Percentiles rank a stretch among this genome's conserved stretches.
phyloP scores from a whole-genome alignment of 1,140 invertebrate species.

The Sycophila sp. region DNA sequence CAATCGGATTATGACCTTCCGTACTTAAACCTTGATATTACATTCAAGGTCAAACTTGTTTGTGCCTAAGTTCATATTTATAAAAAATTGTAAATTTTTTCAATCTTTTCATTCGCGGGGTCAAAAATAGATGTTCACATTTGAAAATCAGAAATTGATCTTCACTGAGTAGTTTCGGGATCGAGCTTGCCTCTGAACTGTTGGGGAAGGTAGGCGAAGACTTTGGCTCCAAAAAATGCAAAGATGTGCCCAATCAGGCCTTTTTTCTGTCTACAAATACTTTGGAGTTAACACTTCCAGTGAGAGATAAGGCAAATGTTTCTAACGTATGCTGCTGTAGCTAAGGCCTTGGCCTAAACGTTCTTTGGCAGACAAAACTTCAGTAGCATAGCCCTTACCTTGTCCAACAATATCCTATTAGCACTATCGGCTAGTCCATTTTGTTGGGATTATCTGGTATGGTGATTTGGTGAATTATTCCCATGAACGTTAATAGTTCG shows the following conservation, averaged over 20 bases:
- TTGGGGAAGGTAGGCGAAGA: conserved; percentile 51
- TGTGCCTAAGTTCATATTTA: too few relatives aligned
- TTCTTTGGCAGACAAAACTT: conserved; percentile 41
- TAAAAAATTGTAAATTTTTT: too few relatives aligned
- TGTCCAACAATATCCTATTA: conserved; percentile 56
- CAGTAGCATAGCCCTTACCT: conserved; percentile 46
- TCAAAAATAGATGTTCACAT: too few relatives aligned
- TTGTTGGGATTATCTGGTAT: conserved; percentile 49
- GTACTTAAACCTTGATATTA: too few relatives aligned
- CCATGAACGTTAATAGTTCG: conserved; percentile 43
- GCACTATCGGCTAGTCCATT: conserved; percentile 50
- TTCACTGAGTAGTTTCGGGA: conserved; percentile 45
- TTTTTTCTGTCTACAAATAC: conserved; percentile 49
- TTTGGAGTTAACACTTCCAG: conserved; percentile 44
- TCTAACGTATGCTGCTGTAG: conserved; percentile 41
- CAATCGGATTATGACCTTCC: too few relatives aligned
- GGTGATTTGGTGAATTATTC: conserved; percentile 54
- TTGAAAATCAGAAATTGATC: too few relatives aligned
- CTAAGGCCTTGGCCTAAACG: conserved; percentile 56
- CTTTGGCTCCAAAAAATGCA: conserved; percentile 58
- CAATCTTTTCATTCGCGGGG: too few relatives aligned
- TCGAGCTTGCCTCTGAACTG: conserved; percentile 55
- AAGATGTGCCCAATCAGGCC: conserved; percentile 50
- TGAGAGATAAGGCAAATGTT: conserved; percentile 25
- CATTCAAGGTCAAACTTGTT: too few relatives aligned